Evolutionary conservation across 2,888 invertebrate genomes (phyloP).

Genomic region (Phania funesta): DNA sequence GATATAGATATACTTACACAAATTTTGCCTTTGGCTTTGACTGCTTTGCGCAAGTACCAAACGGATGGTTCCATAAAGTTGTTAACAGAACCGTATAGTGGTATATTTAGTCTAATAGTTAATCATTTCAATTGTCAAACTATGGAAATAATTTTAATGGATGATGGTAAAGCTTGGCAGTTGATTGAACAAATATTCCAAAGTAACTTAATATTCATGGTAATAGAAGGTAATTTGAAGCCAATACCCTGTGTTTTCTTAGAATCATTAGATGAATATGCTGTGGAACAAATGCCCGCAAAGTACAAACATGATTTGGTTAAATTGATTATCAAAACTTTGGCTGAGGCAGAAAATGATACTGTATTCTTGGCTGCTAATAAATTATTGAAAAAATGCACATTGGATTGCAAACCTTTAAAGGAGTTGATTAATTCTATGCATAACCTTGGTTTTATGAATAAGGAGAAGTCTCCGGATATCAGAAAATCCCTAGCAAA

Average conservation of each 20-base stretch:
- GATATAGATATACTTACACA: conserved; percentile 69
- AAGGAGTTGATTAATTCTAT: conserved; percentile 83
- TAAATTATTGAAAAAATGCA: conserved; percentile 85
- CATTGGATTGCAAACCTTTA: conserved; percentile 84
- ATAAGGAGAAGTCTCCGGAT: conserved; percentile 66
- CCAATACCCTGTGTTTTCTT: conserved; percentile 77
- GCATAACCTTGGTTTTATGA: too few relatives aligned
- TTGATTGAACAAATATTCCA: conserved; percentile 83
- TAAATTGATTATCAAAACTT: conserved; percentile 82
- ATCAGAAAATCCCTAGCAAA: conserved; percentile 59
- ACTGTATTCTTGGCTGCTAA: conserved; percentile 83
- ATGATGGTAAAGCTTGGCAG: conserved; percentile 82
- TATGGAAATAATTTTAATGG: conserved; percentile 77
- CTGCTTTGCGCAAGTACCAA: conserved; percentile 65
- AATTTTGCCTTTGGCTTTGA: conserved; percentile 71
- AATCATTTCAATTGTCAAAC: conserved; percentile 82
- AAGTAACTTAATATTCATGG: conserved; percentile 80
- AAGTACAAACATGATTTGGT: conserved; percentile 81
- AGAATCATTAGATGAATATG: conserved; percentile 72
- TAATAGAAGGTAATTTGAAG: conserved; percentile 72
- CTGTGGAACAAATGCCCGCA: conserved; percentile 81
- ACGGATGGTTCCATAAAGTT: conserved; percentile 62
- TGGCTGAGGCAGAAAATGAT: conserved; percentile 83
- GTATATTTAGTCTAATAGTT: conserved; percentile 82
- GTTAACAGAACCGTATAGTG: conserved; percentile 82